Conservation (phyloP, 2,888 invertebrate species). For the Liodrosophila aerea region DNA sequence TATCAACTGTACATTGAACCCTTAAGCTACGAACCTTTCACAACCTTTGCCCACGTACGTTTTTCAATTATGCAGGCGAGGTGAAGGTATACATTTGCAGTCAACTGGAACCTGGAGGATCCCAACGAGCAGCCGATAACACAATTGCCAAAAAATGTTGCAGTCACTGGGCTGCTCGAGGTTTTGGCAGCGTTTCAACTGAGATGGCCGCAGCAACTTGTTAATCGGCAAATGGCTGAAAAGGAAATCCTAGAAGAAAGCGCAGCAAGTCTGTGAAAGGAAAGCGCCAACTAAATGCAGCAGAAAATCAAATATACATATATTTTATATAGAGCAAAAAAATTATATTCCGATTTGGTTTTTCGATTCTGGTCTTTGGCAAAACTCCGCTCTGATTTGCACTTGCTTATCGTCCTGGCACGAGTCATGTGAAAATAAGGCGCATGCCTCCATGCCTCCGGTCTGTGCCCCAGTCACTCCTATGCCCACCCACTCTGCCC, state of each 20-base stretch:
- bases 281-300: conserved; percentile 52
- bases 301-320: conserved; percentile 66
- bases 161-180: conserved; percentile 11
- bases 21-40: neutral
- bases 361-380: conserved; percentile 46
- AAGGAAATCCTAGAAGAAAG: neutral
- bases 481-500: conserved; percentile 35
- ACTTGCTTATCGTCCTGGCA: conserved; percentile 66
- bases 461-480: neutral
- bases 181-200: conserved; percentile 63
- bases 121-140: conserved; percentile 47
- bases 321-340: neutral
- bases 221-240: conserved; percentile 68
- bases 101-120: conserved; percentile 54
- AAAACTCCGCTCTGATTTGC: conserved; percentile 57
- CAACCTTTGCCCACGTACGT: conserved; percentile 3
- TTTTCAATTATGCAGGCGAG: conserved; percentile 32
- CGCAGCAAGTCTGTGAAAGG: conserved; percentile 18
- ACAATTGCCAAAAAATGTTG: conserved; percentile 58
- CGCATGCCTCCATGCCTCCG: conserved; percentile 37
- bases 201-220: conserved; percentile 46
- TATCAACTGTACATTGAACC: conserved; percentile 1
- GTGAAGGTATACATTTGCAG: conserved; percentile 49
- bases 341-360: conserved; percentile 47
- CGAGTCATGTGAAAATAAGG: conserved; percentile 47